Evolutionary conservation across 2,888 invertebrate species (phyloP).

Genomic region (Drosophila cognata): DNA sequence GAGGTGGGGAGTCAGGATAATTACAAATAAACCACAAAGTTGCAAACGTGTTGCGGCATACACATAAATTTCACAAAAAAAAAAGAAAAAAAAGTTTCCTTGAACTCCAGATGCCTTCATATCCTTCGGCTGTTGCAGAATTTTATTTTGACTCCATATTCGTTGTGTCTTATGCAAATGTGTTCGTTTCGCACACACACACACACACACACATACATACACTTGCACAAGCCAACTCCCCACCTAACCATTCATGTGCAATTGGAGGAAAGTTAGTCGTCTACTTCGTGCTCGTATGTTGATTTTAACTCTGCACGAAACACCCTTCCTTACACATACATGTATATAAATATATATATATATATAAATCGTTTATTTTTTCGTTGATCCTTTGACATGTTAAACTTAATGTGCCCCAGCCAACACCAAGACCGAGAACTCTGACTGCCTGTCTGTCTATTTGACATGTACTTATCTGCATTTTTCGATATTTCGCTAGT

Average conservation of each 20-base stretch:
- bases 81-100: constrained; percentile 33
- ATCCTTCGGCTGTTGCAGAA: constrained; percentile 42
- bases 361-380: constrained; percentile 33
- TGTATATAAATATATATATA: constrained; percentile 5
- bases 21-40: constrained; percentile 80
- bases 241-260: constrained; percentile 39
- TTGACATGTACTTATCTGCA: constrained; percentile 65
- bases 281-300: constrained; percentile 60
- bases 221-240: constrained; percentile 6
- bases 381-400: constrained; percentile 80
- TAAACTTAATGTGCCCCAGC: constrained; percentile 76
- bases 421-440: constrained; percentile 25
- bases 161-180: constrained; percentile 78
- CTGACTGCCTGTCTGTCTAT: constrained; percentile 28
- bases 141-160: constrained; percentile 50
- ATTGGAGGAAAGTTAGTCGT: constrained; percentile 64
- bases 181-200: constrained; percentile 41
- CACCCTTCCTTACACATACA: constrained; percentile 3
- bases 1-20: constrained; percentile 58
- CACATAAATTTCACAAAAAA: constrained; percentile 58
- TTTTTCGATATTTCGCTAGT: constrained; percentile 63
- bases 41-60: constrained; percentile 72
- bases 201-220: constrained; percentile 19
- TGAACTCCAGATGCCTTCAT: constrained; percentile 44
- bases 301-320: constrained; percentile 54